Percentiles rank a stretch among this genome's conserved stretches.
Evolutionary conservation across 1,140 invertebrate genomes (phyloP).

Genomic region (Drosophila cardini): DNA sequence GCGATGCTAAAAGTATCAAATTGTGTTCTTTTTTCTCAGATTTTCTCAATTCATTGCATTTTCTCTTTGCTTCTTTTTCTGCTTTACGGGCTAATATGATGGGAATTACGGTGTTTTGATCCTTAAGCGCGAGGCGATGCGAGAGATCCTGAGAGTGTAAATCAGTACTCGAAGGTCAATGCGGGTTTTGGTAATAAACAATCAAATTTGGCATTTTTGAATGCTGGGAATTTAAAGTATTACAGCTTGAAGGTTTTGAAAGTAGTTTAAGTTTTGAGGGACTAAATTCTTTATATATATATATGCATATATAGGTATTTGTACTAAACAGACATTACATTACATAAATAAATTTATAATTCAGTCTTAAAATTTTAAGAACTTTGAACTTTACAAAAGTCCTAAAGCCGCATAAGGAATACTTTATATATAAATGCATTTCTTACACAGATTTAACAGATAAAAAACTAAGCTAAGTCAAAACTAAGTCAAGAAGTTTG

Average conservation of each 20-base stretch:
- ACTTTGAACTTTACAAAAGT: no score
- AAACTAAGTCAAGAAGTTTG: no score
- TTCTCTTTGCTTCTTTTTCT: slow-evolving; percentile 10
- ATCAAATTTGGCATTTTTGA: background rate
- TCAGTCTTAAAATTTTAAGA: no score
- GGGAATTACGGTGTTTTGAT: slow-evolving; percentile 55
- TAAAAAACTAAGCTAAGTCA: no score
- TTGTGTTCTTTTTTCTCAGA: slow-evolving; percentile 54
- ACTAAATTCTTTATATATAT: no score
- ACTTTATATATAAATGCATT: no score
- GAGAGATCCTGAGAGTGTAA: slow-evolving; percentile 54
- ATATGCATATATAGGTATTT: no score
- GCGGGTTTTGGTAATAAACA: slow-evolving; percentile 43
- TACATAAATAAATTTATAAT: no score
- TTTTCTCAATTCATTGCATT: slow-evolving; percentile 58
- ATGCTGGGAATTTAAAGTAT: background rate
- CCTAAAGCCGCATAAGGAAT: no score
- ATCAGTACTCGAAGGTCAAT: slow-evolving; percentile 51
- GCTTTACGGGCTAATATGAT: slow-evolving; percentile 31
- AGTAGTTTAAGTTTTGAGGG: no score
- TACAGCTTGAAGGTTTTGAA: background rate
- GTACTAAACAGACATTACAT: no score
- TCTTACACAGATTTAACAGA: no score
- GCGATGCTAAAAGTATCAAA: slow-evolving; percentile 76
- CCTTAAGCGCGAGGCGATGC: slow-evolving; percentile 37